Percentiles rank a stretch among this genome's conserved stretches.
phyloP scores from a whole-genome alignment of 1,140 invertebrate species.

The Bombus haemorrhoidalis region DNA sequence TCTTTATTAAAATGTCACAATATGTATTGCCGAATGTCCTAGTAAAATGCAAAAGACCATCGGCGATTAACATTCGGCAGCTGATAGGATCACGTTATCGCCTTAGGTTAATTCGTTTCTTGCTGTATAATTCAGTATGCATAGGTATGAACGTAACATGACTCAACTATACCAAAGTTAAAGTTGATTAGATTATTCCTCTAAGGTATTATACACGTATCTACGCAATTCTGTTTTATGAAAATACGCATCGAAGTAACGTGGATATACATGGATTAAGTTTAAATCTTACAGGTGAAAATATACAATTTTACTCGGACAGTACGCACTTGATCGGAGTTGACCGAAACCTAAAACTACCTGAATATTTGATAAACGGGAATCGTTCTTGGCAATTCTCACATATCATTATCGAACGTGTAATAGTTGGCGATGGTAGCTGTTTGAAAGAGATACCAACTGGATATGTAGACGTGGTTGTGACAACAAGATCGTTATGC shows the following conservation, averaged over 20 bases:
- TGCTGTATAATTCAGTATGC: too few relatives aligned
- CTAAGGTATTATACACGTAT: too few relatives aligned
- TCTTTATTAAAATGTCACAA: too few relatives aligned
- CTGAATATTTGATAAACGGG: constrained; percentile 72
- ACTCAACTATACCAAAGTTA: too few relatives aligned
- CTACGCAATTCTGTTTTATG: neutral
- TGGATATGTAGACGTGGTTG: constrained; percentile 72
- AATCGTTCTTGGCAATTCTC: constrained; percentile 73
- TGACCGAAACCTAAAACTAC: constrained; percentile 75
- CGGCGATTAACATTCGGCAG: too few relatives aligned
- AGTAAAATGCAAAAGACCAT: too few relatives aligned
- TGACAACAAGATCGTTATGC: constrained; percentile 77
- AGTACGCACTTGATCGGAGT: constrained; percentile 74
- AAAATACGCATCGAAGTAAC: neutral
- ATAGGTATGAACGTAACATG: too few relatives aligned
- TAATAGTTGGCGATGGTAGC: constrained; percentile 76
- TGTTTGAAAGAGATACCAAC: constrained; percentile 69
- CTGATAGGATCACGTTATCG: too few relatives aligned
- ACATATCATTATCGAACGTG: constrained; percentile 73
- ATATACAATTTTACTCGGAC: constrained; percentile 77
- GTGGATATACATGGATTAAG: neutral
- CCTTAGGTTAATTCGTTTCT: too few relatives aligned
- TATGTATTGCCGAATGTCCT: too few relatives aligned
- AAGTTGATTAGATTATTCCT: too few relatives aligned
- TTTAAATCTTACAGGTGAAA: constrained; percentile 72